Conservation (phyloP, 2,888 invertebrate species). For the Zele albiditarsus region DNA sequence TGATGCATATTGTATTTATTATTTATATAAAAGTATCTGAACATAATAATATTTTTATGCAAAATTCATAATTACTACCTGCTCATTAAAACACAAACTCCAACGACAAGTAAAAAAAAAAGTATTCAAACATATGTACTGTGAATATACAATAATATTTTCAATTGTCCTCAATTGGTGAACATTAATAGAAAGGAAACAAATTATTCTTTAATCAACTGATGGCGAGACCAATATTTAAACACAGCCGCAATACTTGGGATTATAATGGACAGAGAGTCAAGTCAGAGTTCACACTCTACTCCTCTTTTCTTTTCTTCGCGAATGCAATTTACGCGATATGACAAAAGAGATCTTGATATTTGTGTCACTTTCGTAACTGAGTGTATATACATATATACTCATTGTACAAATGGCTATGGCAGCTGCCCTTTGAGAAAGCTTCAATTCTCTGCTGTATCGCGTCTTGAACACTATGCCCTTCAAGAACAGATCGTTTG, state of each 20-base stretch:
- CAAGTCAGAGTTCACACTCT: slow-evolving; percentile 8
- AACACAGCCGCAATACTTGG: background rate
- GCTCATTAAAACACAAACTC: too few species aligned
- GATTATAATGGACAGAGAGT: slow-evolving; percentile 6
- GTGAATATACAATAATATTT: too few species aligned
- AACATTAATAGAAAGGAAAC: background rate
- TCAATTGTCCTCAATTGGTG: too few species aligned
- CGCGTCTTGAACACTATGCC: background rate
- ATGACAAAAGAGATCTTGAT: background rate
- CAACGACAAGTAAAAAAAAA: too few species aligned
- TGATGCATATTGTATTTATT: too few species aligned
- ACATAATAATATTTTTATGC: too few species aligned
- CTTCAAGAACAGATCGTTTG: background rate
- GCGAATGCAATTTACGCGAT: slow-evolving; percentile 3
- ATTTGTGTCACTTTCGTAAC: background rate
- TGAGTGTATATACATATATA: background rate
- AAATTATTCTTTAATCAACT: background rate
- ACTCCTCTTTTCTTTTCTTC: slow-evolving; percentile 19
- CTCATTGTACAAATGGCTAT: background rate
- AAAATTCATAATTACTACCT: too few species aligned
- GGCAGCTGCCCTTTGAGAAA: background rate
- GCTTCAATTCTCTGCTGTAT: background rate
- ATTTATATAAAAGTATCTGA: too few species aligned
- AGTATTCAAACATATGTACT: too few species aligned
- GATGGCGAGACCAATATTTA: background rate